Evolutionary conservation across 2,797 vertebrate genomes (phyloP), one percentile per base, ranked within the genome.

Genomic region (Brachyrhaphis roseni): DNA sequence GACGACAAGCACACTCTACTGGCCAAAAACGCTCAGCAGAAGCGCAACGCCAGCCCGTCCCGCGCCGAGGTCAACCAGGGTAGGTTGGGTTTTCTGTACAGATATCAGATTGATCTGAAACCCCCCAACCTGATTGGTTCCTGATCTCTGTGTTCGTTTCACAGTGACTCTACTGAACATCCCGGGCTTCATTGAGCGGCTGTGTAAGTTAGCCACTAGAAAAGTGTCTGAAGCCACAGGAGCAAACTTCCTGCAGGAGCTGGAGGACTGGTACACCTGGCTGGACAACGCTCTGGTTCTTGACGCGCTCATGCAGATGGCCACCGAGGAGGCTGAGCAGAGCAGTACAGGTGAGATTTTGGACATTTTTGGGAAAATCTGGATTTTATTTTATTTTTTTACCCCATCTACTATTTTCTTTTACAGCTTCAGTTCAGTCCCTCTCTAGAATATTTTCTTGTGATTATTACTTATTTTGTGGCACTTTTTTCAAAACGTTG

Each of bases 231-330:
- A 99, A 89, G 97, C 97, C 41, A 97, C 97, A 0, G 97, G 97
- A 47, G 95, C 97, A 16, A 98, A 96, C 92, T 98, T 98, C 88
- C 95, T 99, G 72, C 98, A 99, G 94, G 98, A 99, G 89, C 84
- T 99, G 87, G 98, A 99, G 84, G 98, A 99, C 82, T 99, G 98
- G 98, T 98, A 99, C 93, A 98, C 97, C 0, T 99, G 98, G 98
- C 94, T 99, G 80, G 98, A 99, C 94, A 99, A 98, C 0, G 98
- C 98, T 0, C 93, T 99, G 75, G 98, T 99, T n/a, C 93, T 99
- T 57, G 98, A 99, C 23, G 97, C 98, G 0, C 96, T 99, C 82
- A 98, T 99, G 98, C 97, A 98, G 84, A 98, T 99, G 94, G 98
- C 98, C 20, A 97, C 96, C 0, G 98, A 99, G 83, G 98, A 99